These are phyloP conservation scores for Disparrhopalites patrizii DNA, from an alignment of 2,888 invertebrate species.

Conservation along the genomic window DNA sequence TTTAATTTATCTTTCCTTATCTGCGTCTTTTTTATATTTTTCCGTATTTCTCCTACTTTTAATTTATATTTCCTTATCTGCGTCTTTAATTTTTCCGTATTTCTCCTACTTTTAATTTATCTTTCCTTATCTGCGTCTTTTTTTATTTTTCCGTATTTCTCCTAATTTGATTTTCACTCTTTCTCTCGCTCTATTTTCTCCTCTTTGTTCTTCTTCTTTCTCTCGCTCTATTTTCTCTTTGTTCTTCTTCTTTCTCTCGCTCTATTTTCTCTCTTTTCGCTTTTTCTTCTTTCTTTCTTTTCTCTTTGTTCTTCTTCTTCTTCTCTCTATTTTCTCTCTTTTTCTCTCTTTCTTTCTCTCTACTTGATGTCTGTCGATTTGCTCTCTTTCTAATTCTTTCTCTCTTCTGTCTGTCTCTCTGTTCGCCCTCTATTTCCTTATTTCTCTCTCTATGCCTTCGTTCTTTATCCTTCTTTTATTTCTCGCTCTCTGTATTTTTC, in stretches of 20 bases:
- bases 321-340: background rate
- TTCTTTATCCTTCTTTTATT: too few species aligned
- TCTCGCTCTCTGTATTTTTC: too few species aligned
- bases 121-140: background rate
- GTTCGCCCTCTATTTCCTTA: too few species aligned
- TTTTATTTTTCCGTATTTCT: background rate
- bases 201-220: background rate
- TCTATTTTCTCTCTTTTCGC: background rate
- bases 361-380: too few species aligned
- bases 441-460: too few species aligned
- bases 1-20: background rate
- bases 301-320: background rate
- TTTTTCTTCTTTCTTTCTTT: background rate
- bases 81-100: background rate
- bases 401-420: too few species aligned
- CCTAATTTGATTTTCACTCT: background rate
- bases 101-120: background rate
- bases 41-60: background rate
- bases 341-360: background rate
- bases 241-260: background rate
- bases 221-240: background rate
- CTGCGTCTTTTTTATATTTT: background rate
- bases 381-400: too few species aligned
- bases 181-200: slow-evolving; percentile 3
- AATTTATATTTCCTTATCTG: background rate